Evolutionary conservation across 2,888 invertebrate genomes (phyloP).

Genomic region (Oegoconia quadripuncta): DNA sequence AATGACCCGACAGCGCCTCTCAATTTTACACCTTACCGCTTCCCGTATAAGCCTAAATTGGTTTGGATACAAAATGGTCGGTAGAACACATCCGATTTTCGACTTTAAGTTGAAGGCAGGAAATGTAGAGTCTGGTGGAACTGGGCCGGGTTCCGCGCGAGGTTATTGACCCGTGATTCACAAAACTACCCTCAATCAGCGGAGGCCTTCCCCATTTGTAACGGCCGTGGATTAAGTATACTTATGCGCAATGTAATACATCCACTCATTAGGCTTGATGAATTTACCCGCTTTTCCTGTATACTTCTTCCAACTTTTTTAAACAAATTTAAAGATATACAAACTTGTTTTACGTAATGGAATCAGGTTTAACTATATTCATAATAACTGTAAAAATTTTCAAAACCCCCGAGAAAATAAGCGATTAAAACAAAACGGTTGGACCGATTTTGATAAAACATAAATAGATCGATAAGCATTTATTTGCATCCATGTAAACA

Average conservation of each 20-base stretch:
- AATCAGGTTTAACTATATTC: too few relatives aligned
- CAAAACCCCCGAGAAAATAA: too few relatives aligned
- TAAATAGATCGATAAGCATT: too few relatives aligned
- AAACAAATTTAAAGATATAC: too few relatives aligned
- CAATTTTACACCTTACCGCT: not conserved
- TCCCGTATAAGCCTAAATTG: constrained; percentile 5
- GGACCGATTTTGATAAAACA: too few relatives aligned
- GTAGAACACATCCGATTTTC: constrained; percentile 2
- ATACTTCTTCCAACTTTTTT: too few relatives aligned
- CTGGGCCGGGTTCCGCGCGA: constrained; percentile 38
- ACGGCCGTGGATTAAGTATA: constrained; percentile 33
- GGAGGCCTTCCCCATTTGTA: constrained; percentile 47
- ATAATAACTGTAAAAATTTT: too few relatives aligned
- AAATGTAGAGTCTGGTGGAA: constrained; percentile 20
- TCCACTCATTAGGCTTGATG: not conserved
- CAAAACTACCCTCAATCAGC: constrained; percentile 51
- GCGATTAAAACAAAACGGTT: too few relatives aligned
- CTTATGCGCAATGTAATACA: constrained; percentile 30
- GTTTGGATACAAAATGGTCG: not conserved
- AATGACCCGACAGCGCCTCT: not conserved
- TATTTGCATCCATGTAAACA: too few relatives aligned
- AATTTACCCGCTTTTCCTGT: not conserved
- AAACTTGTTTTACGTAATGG: too few relatives aligned
- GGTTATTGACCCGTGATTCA: constrained; percentile 59
- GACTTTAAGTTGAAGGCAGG: constrained; percentile 12